phyloP scores from a whole-genome alignment of 2,113 vertebrate genomes.

The Cyprinodon brontotheroides region DNA sequence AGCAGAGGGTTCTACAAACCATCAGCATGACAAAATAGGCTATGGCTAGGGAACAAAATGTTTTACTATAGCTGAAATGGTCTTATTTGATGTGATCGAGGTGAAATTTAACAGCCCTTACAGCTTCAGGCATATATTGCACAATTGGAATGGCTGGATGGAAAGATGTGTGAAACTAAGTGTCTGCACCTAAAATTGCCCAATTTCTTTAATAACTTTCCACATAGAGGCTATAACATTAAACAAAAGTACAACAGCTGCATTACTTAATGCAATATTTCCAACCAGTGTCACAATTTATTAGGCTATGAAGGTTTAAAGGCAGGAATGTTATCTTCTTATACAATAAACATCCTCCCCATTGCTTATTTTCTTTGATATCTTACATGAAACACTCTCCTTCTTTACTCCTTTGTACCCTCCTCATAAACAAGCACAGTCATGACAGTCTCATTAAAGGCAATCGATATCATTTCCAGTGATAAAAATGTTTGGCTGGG shows the following conservation, averaged over 20 bases:
- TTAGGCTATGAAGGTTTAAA: conserved; percentile 9
- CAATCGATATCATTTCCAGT: conserved; percentile 54
- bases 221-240: neutral
- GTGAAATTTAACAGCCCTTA: conserved; percentile 36
- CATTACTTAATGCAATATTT: conserved; percentile 26
- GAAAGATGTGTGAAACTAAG: conserved; percentile 19
- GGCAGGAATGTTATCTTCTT: conserved; percentile 6
- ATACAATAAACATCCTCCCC: conserved; percentile 21
- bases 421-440: conserved; percentile 48
- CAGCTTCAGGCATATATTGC: conserved; percentile 39
- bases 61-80: conserved; percentile 2
- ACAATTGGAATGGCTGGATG: conserved; percentile 15
- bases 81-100: conserved; percentile 40
- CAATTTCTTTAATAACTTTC: neutral
- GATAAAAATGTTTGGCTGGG: conserved; percentile 32
- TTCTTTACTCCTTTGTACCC: conserved; percentile 23
- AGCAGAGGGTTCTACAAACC: neutral
- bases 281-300: neutral
- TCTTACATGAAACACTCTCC: conserved; percentile 17
- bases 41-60: neutral
- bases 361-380: conserved; percentile 29
- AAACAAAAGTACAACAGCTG: conserved; percentile 5
- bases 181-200: conserved; percentile 4
- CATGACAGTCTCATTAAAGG: conserved; percentile 54
- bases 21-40: neutral